Base-by-base conservation (phyloP, 2,888 invertebrate genomes). In the Pimpla rufipes region DNA sequence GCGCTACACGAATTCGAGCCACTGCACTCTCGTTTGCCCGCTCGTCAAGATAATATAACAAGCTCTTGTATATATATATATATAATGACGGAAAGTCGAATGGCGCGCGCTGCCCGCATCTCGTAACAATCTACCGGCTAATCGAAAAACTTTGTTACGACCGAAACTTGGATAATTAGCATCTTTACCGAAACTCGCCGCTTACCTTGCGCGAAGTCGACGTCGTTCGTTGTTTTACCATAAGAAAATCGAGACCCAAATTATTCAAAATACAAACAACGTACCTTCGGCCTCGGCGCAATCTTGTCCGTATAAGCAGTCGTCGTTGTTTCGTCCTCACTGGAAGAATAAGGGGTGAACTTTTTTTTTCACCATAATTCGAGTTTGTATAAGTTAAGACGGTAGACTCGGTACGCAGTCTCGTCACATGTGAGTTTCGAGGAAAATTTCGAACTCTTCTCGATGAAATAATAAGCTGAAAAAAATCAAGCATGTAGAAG, bases 161-260 rank as follows among this genome's bases (percentile, higher is more conserved):
- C 88, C 88, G 88, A 90, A 93, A 93, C 92, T 93, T 92, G 90
- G 90, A 93, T 93, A 93, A 93, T 93, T 93, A 93, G 91, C 93
- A 93, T 93, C 92, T 92, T 93, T 89, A 88, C 88, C 88, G 85
- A 85, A 87, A 55, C 81, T 47, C 40, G 79, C 87, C 88, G 89
- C 62, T 91, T 90, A 90, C 89, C 89, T 90, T 88, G 86, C 85
- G 87, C 87, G 86, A n/a, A 74, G 29, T 79, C n/a, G 29, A 37
- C 50, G 18, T 82, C 62, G 40, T 66, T 64, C 59, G 37, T 81
- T 79, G 57, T 68, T 75, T 45, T 68, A 42, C 45, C 42, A 47
- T 42, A 23, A 55, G 29, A 66, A 62, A 67, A 82, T 79, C 75
- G 18, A 57, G 71, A 84, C 59, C 67, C 88, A 89, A 90, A 90